Percentiles rank a stretch among this genome's conserved stretches.
Conservation (phyloP, 2,797 vertebrate genomes). For the Microhierax caerulescens region DNA sequence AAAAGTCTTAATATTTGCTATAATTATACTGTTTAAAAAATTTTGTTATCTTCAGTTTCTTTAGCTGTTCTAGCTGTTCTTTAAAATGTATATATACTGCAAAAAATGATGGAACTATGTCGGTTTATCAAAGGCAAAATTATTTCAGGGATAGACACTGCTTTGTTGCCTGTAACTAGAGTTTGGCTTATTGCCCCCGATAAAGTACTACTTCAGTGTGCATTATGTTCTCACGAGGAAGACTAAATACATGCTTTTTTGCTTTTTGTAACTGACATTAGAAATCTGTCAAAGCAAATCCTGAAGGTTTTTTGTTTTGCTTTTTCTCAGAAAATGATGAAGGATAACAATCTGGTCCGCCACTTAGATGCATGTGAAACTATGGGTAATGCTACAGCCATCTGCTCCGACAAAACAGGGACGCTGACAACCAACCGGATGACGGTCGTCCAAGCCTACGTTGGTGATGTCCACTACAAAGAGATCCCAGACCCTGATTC, state of each 20-base stretch:
- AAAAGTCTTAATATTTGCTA: background rate
- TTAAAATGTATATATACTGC: background rate
- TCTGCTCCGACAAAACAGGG: constrained; percentile 98
- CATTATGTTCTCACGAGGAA: accelerated
- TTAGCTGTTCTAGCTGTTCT: background rate
- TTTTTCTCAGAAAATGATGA: constrained; percentile 97
- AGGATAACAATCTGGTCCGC: constrained; percentile 96
- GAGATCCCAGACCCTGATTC: constrained; percentile 88
- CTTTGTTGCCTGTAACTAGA: background rate
- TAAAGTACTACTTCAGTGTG: background rate
- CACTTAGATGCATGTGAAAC: constrained; percentile 98
- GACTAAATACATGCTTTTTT: accelerated
- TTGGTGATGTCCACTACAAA: constrained; percentile 90
- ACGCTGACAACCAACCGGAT: constrained; percentile 97
- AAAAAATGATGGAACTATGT: background rate
- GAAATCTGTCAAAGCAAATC: background rate
- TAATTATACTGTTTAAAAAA: background rate
- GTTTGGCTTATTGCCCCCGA: background rate
- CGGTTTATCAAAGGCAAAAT: background rate
- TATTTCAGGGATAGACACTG: background rate
- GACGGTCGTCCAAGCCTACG: constrained; percentile 90
- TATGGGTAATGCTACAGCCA: constrained; percentile 98
- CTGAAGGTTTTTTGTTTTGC: background rate
- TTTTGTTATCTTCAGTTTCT: background rate
- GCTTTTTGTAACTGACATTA: background rate